Evolutionary conservation across 2,888 invertebrate genomes (phyloP), one percentile per base, ranked within the genome.

Genomic region (Cantharis rustica): DNA sequence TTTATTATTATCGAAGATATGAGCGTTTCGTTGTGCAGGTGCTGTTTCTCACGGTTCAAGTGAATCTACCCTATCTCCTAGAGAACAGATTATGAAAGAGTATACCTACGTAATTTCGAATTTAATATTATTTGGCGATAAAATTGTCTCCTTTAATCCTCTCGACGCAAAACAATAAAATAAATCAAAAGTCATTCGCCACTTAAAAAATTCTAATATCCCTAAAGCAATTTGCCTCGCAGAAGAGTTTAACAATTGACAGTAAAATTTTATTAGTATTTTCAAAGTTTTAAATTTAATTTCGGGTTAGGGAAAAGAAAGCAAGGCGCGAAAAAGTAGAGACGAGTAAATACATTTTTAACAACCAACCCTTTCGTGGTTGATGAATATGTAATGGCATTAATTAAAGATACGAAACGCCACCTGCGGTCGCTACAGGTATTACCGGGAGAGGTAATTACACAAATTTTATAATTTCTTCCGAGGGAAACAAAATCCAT

Each of bases 301-400:
- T 64, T 20, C 10, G 17, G 47, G 47, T 47, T 47, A 47, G 47
- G 47, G 47, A 47, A 47, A 63, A 62, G 27, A 71, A 76, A 71
- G 66, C 68, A 75, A 79, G 75, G 76, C 76, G 79, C 70, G 75
- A 76, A 79, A 79, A 75, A 68, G 69, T 71, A 71, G 74, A 72
- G 71, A 72, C 61, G 73, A 69, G 75, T 71, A 73, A 72, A 75
- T 75, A 77, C 63, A 77, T 77, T 77, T 79, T 76, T 74, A 78
- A 75, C 69, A 72, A 68, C 72, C 71, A 78, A 79, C 80, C 80
- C 79, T 79, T 80, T 80, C 72, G 74, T 71, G 72, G 81, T 85
- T 87, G 87, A 87, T 87, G 87, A 88, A 88, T 88, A 87, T 86
- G 88, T 87, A 88, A 88, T 88, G 87, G 86, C 85, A 87, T 87